A percentile compares a stretch with the other conserved stretches of the same genome.
phyloP scores from a whole-genome alignment of 2,888 invertebrate genomes.

The Tetramorium bicarinatum region DNA sequence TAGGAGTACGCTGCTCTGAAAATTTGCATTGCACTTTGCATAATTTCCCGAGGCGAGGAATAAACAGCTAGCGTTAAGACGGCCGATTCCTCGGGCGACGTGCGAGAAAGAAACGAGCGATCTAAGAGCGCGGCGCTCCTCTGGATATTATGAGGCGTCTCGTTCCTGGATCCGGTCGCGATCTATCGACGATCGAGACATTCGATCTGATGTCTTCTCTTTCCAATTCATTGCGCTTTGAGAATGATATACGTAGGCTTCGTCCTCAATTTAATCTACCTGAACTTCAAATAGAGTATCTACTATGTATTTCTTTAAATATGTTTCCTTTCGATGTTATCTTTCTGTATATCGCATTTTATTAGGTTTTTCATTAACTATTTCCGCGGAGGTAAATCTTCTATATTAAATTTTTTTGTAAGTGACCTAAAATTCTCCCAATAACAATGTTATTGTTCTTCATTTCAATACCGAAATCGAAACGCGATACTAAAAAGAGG shows the following conservation, averaged over 20 bases:
- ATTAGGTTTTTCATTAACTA: not conserved
- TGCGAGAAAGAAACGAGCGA: constrained; percentile 47
- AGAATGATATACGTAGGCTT: not conserved
- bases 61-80: constrained; percentile 44
- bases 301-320: not conserved
- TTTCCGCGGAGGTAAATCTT: constrained; percentile 3
- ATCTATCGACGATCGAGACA: constrained; percentile 32
- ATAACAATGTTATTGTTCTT: not conserved
- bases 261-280: not conserved
- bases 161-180: constrained; percentile 26
- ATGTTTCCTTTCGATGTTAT: not conserved
- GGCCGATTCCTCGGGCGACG: constrained; percentile 39
- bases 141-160: constrained; percentile 9
- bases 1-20: constrained; percentile 46
- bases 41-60: constrained; percentile 57
- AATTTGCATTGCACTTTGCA: constrained; percentile 63
- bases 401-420: not conserved
- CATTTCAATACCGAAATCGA: not conserved
- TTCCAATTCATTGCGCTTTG: constrained; percentile 4
- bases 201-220: constrained; percentile 27
- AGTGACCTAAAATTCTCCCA: not conserved
- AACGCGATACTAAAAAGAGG: not conserved
- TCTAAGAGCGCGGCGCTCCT: constrained; percentile 9
- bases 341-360: not conserved
- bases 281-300: not conserved